Base-by-base conservation (phyloP, 2,888 invertebrate genomes). In the Eurois occulta region DNA sequence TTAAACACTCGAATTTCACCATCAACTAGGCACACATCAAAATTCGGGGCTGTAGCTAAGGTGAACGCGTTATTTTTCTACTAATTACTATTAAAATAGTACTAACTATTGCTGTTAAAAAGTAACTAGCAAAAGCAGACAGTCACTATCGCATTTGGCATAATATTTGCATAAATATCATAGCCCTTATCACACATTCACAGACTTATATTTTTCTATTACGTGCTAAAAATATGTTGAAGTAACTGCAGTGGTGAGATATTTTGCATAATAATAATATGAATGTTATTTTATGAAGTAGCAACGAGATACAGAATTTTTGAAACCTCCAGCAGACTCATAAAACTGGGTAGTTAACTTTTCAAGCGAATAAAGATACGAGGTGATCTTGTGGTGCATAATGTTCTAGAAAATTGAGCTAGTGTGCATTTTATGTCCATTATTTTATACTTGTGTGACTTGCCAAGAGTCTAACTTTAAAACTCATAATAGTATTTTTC, bases 261-360 rank as follows among this genome's bases (percentile, higher is more conserved):
- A 71, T 75, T 81, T 85, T 75, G 67, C 81, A 85, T 85, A 35
- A 84, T 79, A 83, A 78, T 71, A 81, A 85, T 75, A 68, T 6
- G 48, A 71, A 67, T 85, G 70, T 48, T 85, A 82, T 80, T 84
- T 81, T 74, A 75, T 75, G 81, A 62, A n/a, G 73, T 68, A 64
- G 43, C 58, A 74, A 64, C 46, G 67, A 58, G 48, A 67, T 43
- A 81, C 64, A 81, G 58, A 75, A 81, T 82, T 85, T 82, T 82
- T 82, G 67, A 68, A 85, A 85, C 75, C 77, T 82, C 43, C 58
- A 46, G 64, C n/a, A 21, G 68, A 46, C 68, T 71, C 85, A 71
- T 85, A 85, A 85, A 85, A 70, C 38, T 58, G 66, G 86, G 71
- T 71, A 52, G 85, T 82, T 85, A 82, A 82, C n/a, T 71, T 82